Percentiles rank a stretch among this genome's conserved stretches.
These are phyloP conservation scores for Bombus picipes DNA, from an alignment of 1,140 invertebrate species.

Conservation along the genomic window DNA sequence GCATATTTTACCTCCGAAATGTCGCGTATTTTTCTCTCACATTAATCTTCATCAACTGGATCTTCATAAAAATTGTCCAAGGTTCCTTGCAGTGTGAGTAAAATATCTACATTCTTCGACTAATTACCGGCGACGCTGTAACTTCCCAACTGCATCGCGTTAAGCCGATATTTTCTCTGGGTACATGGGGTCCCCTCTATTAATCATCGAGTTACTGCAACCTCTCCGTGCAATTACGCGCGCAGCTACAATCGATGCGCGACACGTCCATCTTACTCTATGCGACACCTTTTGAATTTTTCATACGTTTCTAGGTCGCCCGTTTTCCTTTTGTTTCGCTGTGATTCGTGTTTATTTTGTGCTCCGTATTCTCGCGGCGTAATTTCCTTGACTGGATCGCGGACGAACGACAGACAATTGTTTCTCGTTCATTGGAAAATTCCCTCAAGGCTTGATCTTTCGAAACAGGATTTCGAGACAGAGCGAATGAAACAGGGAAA, in stretches of 20 bases:
- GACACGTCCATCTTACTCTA: neutral
- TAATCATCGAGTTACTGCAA: slow-evolving; percentile 10
- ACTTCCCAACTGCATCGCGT: neutral
- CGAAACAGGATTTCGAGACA: no score
- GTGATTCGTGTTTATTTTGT: neutral
- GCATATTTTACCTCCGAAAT: no score
- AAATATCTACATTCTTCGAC: neutral
- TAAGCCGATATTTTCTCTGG: neutral
- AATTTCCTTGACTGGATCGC: neutral
- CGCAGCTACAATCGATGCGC: neutral
- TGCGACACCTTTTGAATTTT: neutral
- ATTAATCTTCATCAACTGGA: neutral
- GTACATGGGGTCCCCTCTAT: neutral
- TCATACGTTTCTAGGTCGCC: neutral
- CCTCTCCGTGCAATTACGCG: neutral
- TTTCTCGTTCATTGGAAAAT: neutral
- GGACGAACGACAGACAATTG: neutral
- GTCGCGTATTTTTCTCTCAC: no score
- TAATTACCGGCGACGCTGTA: neutral
- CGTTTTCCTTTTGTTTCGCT: neutral
- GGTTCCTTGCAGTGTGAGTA: neutral
- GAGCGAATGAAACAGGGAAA: no score
- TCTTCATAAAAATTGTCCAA: neutral
- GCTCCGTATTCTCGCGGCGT: neutral
- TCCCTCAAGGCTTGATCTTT: neutral